Percentiles rank a stretch among this genome's conserved stretches.
Evolutionary conservation across 2,888 invertebrate genomes (phyloP).

Genomic region (Platycnemis pennipes): DNA sequence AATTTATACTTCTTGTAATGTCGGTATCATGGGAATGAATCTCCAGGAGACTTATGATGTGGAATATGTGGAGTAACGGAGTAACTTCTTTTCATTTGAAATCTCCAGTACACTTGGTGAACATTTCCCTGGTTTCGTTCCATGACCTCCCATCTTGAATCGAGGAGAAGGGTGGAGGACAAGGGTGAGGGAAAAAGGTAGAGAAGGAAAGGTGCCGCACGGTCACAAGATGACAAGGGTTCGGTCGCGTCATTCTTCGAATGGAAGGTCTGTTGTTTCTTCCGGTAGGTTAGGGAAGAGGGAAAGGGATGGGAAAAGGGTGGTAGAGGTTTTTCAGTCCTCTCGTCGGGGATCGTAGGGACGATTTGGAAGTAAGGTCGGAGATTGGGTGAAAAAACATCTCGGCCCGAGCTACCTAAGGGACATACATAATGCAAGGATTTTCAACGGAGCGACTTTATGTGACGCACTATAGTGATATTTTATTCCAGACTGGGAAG

Average conservation of each 20-base stretch:
- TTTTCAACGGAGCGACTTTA: background rate
- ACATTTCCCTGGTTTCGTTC: too few species aligned
- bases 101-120: too few species aligned
- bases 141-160: background rate
- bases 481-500: background rate
- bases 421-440: background rate
- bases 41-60: too few species aligned
- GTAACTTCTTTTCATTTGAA: too few species aligned
- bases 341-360: background rate
- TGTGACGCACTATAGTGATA: background rate
- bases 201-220: too few species aligned
- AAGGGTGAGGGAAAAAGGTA: too few species aligned
- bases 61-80: too few species aligned
- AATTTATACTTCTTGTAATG: too few species aligned
- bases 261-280: background rate
- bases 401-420: background rate
- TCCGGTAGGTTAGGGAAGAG: background rate
- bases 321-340: background rate
- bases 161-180: background rate
- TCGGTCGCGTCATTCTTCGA: background rate
- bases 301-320: background rate
- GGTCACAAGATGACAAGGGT: constrained; percentile 14
- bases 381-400: background rate
- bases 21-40: too few species aligned
- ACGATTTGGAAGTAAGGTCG: background rate